A percentile compares a stretch with the other conserved stretches of the same genome.
These are phyloP conservation scores for Tetheella fluctuosa DNA, from an alignment of 2,888 invertebrate species.

Conservation along the genomic window DNA sequence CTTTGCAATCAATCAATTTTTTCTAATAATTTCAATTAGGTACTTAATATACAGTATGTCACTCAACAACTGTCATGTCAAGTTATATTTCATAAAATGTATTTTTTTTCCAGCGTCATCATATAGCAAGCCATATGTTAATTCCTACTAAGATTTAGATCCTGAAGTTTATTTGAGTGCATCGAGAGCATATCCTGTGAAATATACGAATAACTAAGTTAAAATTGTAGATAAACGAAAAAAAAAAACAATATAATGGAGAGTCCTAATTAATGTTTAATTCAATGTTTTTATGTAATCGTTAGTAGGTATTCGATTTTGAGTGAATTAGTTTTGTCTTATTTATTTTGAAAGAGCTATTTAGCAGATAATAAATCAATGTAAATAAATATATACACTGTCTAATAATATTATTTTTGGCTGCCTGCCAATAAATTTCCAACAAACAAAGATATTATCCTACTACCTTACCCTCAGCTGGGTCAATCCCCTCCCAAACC, in stretches of 20 bases:
- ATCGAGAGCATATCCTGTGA: slow-evolving; percentile 52
- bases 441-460: too few species aligned
- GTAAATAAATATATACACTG: background rate
- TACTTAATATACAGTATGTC: too few species aligned
- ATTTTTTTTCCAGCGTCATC: slow-evolving; percentile 44
- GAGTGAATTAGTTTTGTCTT: background rate
- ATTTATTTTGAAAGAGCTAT: background rate
- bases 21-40: too few species aligned
- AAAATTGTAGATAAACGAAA: slow-evolving; percentile 19
- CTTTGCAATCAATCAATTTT: too few species aligned
- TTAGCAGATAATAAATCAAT: background rate
- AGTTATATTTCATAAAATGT: too few species aligned
- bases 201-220: slow-evolving; percentile 34
- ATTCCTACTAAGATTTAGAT: slow-evolving; percentile 39
- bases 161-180: slow-evolving; percentile 52
- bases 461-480: too few species aligned
- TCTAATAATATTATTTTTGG: background rate
- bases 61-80: too few species aligned
- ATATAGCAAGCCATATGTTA: slow-evolving; percentile 39
- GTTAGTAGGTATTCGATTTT: background rate
- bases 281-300: background rate
- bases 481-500: too few species aligned
- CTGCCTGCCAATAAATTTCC: too few species aligned
- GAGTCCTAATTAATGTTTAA: too few species aligned
- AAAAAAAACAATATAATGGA: too few species aligned